Percentiles rank a stretch among this genome's conserved stretches.
phyloP scores from a whole-genome alignment of 2,113 vertebrate genomes.

The Argyrosomus japonicus region DNA sequence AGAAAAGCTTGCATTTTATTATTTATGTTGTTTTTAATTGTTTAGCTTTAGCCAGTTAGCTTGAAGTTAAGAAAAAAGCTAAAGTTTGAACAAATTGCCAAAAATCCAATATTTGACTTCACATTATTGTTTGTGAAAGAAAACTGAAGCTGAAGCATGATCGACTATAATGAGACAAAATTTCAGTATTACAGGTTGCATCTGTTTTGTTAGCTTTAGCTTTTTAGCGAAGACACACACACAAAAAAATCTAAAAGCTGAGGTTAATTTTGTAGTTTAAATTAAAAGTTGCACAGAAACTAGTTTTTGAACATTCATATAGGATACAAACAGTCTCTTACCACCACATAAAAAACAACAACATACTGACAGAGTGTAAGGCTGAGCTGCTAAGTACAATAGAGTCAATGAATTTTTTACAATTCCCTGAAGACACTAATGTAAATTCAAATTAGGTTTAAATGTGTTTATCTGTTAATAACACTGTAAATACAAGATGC shows the following conservation, averaged over 20 bases:
- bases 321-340: conserved; percentile 25
- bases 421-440: conserved; percentile 59
- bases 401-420: conserved; percentile 31
- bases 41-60: background rate
- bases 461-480: background rate
- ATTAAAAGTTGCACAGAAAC: conserved; percentile 5
- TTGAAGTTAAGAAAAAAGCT: background rate
- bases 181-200: no score
- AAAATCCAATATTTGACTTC: background rate
- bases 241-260: background rate
- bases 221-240: background rate
- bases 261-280: conserved; percentile 4
- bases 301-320: conserved; percentile 35
- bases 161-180: background rate
- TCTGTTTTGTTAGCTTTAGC: conserved; percentile 1
- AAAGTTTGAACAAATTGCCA: background rate
- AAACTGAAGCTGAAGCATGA: background rate
- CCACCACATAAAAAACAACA: conserved; percentile 15
- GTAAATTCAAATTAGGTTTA: conserved; percentile 1
- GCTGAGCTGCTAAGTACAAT: conserved; percentile 34
- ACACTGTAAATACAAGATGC: conserved; percentile 12
- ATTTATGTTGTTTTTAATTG: background rate
- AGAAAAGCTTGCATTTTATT: background rate
- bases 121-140: background rate
- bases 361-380: conserved; percentile 38